Evolutionary conservation across 2,797 vertebrate genomes (phyloP).

Genomic region (Agapornis canus): DNA sequence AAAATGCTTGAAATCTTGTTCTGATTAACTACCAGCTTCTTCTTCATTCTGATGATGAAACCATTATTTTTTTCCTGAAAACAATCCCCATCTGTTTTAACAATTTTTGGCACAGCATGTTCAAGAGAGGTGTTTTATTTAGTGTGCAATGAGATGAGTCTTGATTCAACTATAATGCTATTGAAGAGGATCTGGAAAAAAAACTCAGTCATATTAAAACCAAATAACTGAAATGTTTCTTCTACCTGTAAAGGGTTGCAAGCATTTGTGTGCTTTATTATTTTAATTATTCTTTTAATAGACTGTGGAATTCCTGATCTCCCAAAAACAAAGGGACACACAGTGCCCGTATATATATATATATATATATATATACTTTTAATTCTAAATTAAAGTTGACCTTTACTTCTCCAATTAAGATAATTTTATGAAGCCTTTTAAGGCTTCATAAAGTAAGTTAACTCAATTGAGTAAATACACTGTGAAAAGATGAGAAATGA

Average conservation of each 20-base stretch:
- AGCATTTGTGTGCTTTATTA: not conserved
- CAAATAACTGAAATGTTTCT: not conserved
- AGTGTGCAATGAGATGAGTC: not conserved
- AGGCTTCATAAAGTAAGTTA: too few species aligned
- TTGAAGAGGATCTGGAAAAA: not conserved
- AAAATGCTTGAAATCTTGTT: conserved; percentile 50
- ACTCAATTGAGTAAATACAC: not conserved
- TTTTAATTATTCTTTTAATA: not conserved
- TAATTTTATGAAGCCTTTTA: not conserved
- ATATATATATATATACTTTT: not conserved
- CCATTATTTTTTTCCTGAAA: not conserved
- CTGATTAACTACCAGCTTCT: not conserved
- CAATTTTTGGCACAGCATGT: not conserved
- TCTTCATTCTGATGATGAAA: conserved; percentile 3
- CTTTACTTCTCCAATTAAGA: rapidly evolving
- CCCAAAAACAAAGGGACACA: not conserved
- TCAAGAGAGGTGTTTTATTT: conserved; percentile 34
- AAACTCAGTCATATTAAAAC: not conserved
- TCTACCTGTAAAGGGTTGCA: not conserved
- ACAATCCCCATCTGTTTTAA: conserved; percentile 29
- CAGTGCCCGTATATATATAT: not conserved
- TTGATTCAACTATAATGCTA: not conserved
- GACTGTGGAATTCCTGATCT: not conserved
- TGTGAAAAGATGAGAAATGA: not conserved
- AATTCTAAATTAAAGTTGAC: not conserved